Evolutionary conservation across 1,140 invertebrate species (phyloP), one percentile per base, ranked within the genome.

Genomic region (Magallana ariakensis): DNA sequence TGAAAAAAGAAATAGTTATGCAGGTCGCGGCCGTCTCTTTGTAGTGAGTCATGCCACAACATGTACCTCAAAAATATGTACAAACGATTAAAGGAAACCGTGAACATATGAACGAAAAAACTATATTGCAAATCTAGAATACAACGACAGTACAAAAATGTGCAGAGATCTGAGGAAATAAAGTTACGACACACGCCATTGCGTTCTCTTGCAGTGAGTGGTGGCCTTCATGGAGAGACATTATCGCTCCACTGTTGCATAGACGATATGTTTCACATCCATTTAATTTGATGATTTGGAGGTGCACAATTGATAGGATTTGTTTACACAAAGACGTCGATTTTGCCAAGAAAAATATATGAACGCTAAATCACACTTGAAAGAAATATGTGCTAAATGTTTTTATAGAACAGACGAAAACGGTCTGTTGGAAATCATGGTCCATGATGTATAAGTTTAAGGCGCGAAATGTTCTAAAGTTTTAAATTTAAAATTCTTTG

Each of bases 301-400:
- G 22, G 66, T 75, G 66, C 66, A 75, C 66, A 75, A 75, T 33
- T 75, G 66, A 75, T 75, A 75, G 66, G 66, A 11, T 75, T 75
- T 75, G 66, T 75, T 75, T 75, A 75, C 66, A 26, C 19, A 26
- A 75, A 75, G 66, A 75, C 26, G 22, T 26, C 66, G 66, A 33
- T 75, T 75, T 75, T 75, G 66, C 66, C 66, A 75, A 75, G 66
- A 75, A 75, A 75, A 75, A 75, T 75, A 75, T 75, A 75, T 75
- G 66, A 75, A 75, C 66, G 66, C 33, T 75, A 75, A 75, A 75
- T 75, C 19, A 75, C 66, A 75, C 66, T 75, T 26, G 9, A 75
- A 75, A 22, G 66, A 75, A 75, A 26, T 75, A 75, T 75, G 19
- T 75, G 66, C 66, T 75, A 46, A 33, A 75, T 26, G 58, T 60